These are phyloP conservation scores for Dendrolimus houi DNA, from an alignment of 2,888 invertebrate genomes.

Conservation along the genomic window DNA sequence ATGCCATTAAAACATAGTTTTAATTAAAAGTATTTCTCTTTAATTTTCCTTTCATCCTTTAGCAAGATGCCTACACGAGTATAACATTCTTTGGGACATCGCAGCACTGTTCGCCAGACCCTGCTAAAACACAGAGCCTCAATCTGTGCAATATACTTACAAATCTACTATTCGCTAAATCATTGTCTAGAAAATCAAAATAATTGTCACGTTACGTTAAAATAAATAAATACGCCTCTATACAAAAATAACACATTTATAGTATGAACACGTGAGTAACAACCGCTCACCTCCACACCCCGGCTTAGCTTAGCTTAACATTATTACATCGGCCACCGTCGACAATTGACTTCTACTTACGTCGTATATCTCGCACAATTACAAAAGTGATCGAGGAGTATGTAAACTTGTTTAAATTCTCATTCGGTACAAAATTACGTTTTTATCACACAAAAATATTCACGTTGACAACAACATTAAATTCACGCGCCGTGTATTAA, in stretches of 20 bases:
- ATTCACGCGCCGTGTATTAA: conserved; percentile 46
- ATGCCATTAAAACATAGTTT: too few species aligned
- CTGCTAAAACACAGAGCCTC: conserved; percentile 70
- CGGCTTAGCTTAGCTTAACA: conserved; percentile 16
- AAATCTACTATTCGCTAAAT: conserved; percentile 59
- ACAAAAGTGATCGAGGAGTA: conserved; percentile 68
- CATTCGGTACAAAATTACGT: conserved; percentile 59
- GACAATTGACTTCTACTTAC: conserved; percentile 53
- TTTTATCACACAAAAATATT: conserved; percentile 58
- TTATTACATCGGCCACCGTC: conserved; percentile 14
- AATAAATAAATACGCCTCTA: conserved; percentile 74
- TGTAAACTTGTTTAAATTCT: conserved; percentile 55
- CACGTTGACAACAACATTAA: conserved; percentile 36
- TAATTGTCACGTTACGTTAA: conserved; percentile 53
- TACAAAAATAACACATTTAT: conserved; percentile 70
- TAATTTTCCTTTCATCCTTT: conserved; percentile 28
- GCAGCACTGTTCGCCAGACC: conserved; percentile 62
- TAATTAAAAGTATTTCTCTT: too few species aligned
- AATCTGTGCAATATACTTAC: conserved; percentile 60
- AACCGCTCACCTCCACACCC: conserved; percentile 1
- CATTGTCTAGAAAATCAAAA: conserved; percentile 50
- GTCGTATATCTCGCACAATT: conserved; percentile 58
- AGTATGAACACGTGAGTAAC: conserved; percentile 67
- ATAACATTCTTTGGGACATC: conserved; percentile 71
- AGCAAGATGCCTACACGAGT: conserved; percentile 45